Base-by-base conservation (phyloP, 2,888 invertebrate species). In the Beris chalybata region DNA sequence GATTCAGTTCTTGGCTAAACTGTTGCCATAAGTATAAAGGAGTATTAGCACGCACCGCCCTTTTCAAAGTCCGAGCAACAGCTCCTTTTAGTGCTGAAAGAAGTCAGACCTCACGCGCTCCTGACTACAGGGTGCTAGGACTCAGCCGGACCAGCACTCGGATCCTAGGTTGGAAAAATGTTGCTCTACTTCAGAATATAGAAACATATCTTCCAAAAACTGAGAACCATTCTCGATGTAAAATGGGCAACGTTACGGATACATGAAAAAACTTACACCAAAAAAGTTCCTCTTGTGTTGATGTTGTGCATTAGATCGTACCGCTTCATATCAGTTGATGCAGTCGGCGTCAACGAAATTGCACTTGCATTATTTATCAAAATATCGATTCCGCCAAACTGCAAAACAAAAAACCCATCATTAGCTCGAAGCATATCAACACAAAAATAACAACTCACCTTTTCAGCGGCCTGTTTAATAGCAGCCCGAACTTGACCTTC, bases 281-380 rank as follows among this genome's bases (percentile, higher is more conserved):
- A 83, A 80, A 92, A 98, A 2, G 97, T 98, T 72, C 97, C 98
- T 72, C 98, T 86, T 0, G 95, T 90, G 81, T 98, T 98, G 73
- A 98, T 89, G 67, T 86, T 87, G 77, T 97, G 92, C 97, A 98
- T 98, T 50, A 98, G 86, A 81, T 98, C 98, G 77, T 93, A 98
- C 79, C 89, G 86, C 82, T 98, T 98, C 96, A 98, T 97, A 47
- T 93, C 90, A 0, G 96, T 96, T 6, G 88, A 82, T 3, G 85
- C 82, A 0, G 97, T 97, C 57, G 87, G 87, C 0, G 95, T 90
- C 63, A 94, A 82, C 0, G 89, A 89, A 74, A 98, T 98, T 11
- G 97, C 97, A 70, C 95, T 95, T 1, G 98, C 98, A 84, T 98
- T 98, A 83, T 98, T 98, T 15, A 98, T 83, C 22, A 95, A 81